Conservation (phyloP, 2,888 invertebrate genomes). For the Lottia gigantea region DNA sequence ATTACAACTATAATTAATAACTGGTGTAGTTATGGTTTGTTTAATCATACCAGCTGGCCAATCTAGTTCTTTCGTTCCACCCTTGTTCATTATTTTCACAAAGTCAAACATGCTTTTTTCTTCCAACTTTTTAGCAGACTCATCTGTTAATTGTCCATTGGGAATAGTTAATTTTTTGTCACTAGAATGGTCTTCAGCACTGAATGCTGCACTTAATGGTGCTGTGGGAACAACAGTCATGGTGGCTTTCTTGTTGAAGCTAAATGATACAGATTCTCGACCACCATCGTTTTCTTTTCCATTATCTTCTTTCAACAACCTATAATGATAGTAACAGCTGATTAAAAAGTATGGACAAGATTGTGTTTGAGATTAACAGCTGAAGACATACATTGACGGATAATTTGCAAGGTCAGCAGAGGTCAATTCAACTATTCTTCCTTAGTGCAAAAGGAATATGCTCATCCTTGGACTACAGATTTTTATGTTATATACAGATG, state of each 20-base stretch:
- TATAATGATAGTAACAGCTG: too few species aligned
- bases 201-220: not conserved
- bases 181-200: not conserved
- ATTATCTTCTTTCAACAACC: not conserved
- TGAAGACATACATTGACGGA: too few species aligned
- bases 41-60: conserved; percentile 66
- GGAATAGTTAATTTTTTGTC: not conserved
- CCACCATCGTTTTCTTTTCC: not conserved
- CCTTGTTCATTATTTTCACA: conserved; percentile 54
- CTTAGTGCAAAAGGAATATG: too few species aligned
- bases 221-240: not conserved
- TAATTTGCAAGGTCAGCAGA: too few species aligned
- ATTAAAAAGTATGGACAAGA: too few species aligned
- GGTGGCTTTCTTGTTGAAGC: not conserved
- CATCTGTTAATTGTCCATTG: not conserved
- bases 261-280: not conserved
- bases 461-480: too few species aligned
- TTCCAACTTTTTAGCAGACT: not conserved
- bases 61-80: conserved; percentile 53
- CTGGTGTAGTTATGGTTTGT: conserved; percentile 54
- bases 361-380: too few species aligned
- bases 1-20: conserved; percentile 61
- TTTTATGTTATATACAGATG: too few species aligned
- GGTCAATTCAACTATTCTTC: too few species aligned
- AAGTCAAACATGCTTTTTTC: conserved; percentile 28